Percentiles rank a stretch among this genome's conserved stretches.
These are phyloP conservation scores for Boloria selene DNA, from an alignment of 2,888 invertebrate species.

Conservation along the genomic window DNA sequence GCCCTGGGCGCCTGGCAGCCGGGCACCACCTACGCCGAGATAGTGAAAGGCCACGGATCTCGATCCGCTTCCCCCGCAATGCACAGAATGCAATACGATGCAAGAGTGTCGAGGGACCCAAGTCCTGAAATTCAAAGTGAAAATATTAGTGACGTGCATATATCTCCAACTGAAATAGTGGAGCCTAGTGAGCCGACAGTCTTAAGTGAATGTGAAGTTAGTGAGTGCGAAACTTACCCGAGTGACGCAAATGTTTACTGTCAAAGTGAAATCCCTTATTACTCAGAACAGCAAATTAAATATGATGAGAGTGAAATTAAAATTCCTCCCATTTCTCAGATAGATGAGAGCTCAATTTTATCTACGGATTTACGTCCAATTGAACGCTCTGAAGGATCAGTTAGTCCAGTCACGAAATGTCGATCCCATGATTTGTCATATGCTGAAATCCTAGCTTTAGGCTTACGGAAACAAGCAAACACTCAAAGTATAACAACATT, in stretches of 20 bases:
- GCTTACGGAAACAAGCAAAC: conserved; percentile 72
- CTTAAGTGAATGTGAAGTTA: conserved; percentile 59
- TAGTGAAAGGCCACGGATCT: conserved; percentile 84
- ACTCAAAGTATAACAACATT: conserved; percentile 55
- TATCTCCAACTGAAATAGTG: conserved; percentile 52
- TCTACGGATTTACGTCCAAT: conserved; percentile 43
- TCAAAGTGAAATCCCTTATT: conserved; percentile 45
- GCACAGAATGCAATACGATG: conserved; percentile 45
- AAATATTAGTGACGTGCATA: conserved; percentile 51
- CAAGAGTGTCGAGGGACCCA: conserved; percentile 36
- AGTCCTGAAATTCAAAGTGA: conserved; percentile 47
- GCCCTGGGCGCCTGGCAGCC: conserved; percentile 86
- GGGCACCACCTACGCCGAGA: conserved; percentile 90
- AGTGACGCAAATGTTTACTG: conserved; percentile 53
- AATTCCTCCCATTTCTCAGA: conserved; percentile 31
- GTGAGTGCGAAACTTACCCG: conserved; percentile 67
- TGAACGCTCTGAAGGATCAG: conserved; percentile 51
- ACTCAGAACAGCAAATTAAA: conserved; percentile 44
- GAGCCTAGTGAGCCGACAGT: conserved; percentile 49
- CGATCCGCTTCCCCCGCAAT: conserved; percentile 62
- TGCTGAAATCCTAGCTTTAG: conserved; percentile 87
- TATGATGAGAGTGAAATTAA: conserved; percentile 47
- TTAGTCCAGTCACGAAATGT: conserved; percentile 54
- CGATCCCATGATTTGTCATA: conserved; percentile 86
- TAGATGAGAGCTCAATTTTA: conserved; percentile 34